A percentile compares a stretch with the other conserved stretches of the same genome.
These are phyloP conservation scores for Telmatherina bonti DNA, from an alignment of 2,797 vertebrate species.

Conservation along the genomic window DNA sequence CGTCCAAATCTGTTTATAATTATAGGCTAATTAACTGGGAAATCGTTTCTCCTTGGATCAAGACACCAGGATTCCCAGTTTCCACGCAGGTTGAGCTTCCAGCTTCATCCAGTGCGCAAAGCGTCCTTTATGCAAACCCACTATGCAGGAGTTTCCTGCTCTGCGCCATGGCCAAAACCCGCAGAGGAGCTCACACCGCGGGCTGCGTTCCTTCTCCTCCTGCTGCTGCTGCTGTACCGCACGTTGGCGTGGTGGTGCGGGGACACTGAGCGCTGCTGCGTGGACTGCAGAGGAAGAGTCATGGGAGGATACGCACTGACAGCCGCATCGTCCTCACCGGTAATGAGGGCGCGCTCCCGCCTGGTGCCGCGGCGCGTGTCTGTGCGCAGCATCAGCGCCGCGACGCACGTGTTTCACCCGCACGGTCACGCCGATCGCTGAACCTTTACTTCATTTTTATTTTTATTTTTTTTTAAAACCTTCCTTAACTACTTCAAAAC, in stretches of 20 bases:
- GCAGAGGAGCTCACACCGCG: slow-evolving; percentile 12
- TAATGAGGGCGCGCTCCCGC: slow-evolving; percentile 33
- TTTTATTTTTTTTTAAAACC: too few relatives aligned
- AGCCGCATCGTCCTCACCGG: slow-evolving; percentile 64
- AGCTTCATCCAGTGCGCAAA: slow-evolving; percentile 22
- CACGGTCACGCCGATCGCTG: too few relatives aligned
- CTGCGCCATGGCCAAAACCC: slow-evolving; percentile 57
- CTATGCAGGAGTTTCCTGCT: slow-evolving; percentile 2
- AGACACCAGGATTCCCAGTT: not conserved
- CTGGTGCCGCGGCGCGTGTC: slow-evolving; percentile 42
- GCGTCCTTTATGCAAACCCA: slow-evolving; percentile 80
- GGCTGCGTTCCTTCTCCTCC: not conserved
- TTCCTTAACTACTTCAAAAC: too few relatives aligned
- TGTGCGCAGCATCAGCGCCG: too few relatives aligned
- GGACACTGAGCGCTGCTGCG: not conserved
- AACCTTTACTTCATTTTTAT: too few relatives aligned
- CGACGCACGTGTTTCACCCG: too few relatives aligned
- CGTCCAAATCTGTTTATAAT: not conserved
- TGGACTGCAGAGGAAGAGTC: slow-evolving; percentile 14
- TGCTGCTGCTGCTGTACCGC: not conserved
- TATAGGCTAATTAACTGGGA: not conserved
- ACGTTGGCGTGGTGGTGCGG: not conserved
- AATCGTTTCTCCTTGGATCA: not conserved
- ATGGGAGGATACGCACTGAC: slow-evolving; percentile 57
- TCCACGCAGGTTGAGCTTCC: too few relatives aligned